A percentile compares a stretch with the other conserved stretches of the same genome.
Evolutionary conservation across 1,140 invertebrate genomes (phyloP).

Genomic region (Aphelinus atriplicis): DNA sequence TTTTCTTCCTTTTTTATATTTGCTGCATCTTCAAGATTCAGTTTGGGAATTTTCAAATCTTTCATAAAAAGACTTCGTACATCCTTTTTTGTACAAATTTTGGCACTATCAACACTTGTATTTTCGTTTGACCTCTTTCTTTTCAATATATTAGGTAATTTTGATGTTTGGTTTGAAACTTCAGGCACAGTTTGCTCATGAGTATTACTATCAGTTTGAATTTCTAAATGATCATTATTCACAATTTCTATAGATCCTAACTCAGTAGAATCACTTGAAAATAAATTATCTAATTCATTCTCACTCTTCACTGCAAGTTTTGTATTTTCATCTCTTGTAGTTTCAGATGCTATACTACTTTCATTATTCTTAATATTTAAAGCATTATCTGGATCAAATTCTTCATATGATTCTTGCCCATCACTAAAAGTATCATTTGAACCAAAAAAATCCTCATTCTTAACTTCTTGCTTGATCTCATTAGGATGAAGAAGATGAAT

Average conservation of each 20-base stretch:
- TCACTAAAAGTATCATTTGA: conserved; percentile 40
- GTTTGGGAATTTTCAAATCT: conserved; percentile 53
- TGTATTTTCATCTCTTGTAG: not conserved
- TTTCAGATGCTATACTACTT: conserved; percentile 21
- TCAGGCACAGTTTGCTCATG: conserved; percentile 1
- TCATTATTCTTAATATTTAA: conserved; percentile 1
- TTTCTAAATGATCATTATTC: too few species aligned
- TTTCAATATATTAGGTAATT: conserved; percentile 54
- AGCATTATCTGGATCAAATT: conserved; percentile 62
- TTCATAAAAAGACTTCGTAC: conserved; percentile 17
- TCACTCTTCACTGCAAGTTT: not conserved
- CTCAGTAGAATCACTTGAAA: too few species aligned
- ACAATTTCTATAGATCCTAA: too few species aligned
- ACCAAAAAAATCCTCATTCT: not conserved
- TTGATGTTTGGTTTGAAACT: conserved; percentile 15
- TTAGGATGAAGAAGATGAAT: not conserved
- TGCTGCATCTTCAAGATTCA: conserved; percentile 55
- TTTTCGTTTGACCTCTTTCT: conserved; percentile 42
- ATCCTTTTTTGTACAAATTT: conserved; percentile 30
- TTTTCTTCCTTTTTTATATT: conserved; percentile 55
- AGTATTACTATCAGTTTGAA: conserved; percentile 33
- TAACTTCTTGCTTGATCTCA: not conserved
- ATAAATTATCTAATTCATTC: too few species aligned
- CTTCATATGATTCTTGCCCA: conserved; percentile 59
- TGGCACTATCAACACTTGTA: conserved; percentile 10